phyloP scores from a whole-genome alignment of 2,888 invertebrate species.

The Habroteleia sp. region DNA sequence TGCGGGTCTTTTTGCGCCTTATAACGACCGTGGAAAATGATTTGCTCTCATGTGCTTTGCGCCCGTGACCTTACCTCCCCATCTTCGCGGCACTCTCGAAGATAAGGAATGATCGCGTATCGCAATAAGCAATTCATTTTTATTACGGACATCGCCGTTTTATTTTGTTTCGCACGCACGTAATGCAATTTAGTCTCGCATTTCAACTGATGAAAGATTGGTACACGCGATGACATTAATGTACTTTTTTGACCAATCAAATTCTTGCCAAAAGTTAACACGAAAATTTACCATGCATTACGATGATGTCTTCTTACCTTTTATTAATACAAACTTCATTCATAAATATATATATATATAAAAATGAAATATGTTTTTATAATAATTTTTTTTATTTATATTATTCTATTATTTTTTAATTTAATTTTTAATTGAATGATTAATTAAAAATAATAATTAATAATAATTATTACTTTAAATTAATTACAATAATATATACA shows the following conservation, averaged over 20 bases:
- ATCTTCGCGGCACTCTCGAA: constrained; percentile 39
- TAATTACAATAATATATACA: no score
- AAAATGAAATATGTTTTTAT: no score
- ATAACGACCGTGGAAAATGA: constrained; percentile 51
- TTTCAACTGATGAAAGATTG: constrained; percentile 48
- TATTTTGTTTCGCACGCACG: constrained; percentile 50
- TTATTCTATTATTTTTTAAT: no score
- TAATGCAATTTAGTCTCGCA: constrained; percentile 48
- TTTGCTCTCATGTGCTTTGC: constrained; percentile 60
- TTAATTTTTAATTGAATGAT: no score
- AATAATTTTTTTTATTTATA: no score
- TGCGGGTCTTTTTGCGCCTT: constrained; percentile 59
- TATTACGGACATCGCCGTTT: constrained; percentile 62
- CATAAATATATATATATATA: no score
- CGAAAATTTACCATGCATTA: background rate
- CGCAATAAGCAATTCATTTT: constrained; percentile 67
- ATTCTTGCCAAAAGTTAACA: background rate
- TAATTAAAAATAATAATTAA: no score
- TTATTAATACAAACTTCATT: no score
- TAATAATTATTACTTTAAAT: no score
- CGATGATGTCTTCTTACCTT: no score
- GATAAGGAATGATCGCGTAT: constrained; percentile 65
- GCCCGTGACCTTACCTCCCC: constrained; percentile 65
- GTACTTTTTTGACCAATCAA: constrained; percentile 7
- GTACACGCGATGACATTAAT: constrained; percentile 50